Evolutionary conservation across 1,140 invertebrate species (phyloP).

Genomic region (Philaenus spumarius): DNA sequence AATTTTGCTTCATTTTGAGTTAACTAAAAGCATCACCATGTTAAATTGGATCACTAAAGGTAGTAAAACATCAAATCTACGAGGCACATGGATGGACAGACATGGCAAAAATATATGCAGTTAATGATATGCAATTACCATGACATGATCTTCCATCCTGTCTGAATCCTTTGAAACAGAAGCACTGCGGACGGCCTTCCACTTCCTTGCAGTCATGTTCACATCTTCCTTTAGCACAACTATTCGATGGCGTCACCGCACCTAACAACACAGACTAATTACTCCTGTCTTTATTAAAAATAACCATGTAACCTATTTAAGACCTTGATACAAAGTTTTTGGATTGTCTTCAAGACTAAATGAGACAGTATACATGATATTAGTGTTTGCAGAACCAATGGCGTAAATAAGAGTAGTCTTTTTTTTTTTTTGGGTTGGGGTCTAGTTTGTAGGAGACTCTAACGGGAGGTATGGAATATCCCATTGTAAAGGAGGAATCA

Average conservation of each 20-base stretch:
- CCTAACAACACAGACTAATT: background rate
- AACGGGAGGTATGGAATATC: too few relatives aligned
- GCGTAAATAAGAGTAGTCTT: too few relatives aligned
- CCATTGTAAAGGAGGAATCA: too few relatives aligned
- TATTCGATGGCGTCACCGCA: background rate
- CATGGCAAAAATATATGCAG: background rate
- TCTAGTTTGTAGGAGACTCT: too few relatives aligned
- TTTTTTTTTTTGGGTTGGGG: too few relatives aligned
- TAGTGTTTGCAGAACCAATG: too few relatives aligned
- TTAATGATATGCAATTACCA: background rate
- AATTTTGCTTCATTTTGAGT: background rate
- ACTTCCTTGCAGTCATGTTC: constrained; percentile 11
- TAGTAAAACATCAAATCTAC: background rate
- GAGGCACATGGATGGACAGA: background rate
- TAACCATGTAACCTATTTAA: background rate
- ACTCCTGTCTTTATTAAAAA: background rate
- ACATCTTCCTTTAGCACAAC: background rate
- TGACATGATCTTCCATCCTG: constrained; percentile 1
- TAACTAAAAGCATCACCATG: background rate
- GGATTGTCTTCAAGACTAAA: background rate
- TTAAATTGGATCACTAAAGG: background rate
- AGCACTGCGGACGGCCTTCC: background rate
- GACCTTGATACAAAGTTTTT: background rate
- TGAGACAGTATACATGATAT: too few relatives aligned
- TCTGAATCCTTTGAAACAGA: constrained; percentile 9